Evolutionary conservation across 2,113 vertebrate genomes (phyloP), one percentile per base, ranked within the genome.

Genomic region (Nothocercus julius): DNA sequence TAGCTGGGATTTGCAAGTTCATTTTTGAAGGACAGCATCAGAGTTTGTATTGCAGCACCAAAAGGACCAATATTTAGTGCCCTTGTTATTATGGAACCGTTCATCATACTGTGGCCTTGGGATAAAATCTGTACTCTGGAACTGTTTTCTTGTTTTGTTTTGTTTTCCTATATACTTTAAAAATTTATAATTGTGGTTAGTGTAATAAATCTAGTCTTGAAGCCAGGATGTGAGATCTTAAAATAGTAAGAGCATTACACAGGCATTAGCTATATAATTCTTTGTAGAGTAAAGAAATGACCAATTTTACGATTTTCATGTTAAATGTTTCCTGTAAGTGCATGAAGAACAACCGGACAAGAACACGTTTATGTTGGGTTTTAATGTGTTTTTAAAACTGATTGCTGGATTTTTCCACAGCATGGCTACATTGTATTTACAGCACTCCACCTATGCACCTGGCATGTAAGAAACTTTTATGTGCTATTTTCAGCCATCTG

Each of bases 31-130:
- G 73, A 53, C 72, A 56, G 34, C 69, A 38, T 95, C 82, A 92
- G 86, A 95, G 96, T 74, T 95, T 95, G 79, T 97, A 87, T 96
- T 97, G 85, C 92, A 96, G 49, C 93, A 93, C 90, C 91, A 79
- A 90, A 92, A 18, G 59, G 85, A 97, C 97, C 96, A 96, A 86
- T 96, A 82, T 96, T 96, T 89, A 54, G 28, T 95, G 75, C 53
- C 70, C 85, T 96, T 89, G 63, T 54, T 58, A 95, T 20, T 72
- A 84, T 93, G 80, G n/a, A 96, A 81, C 92, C 32, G 64, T 75
- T 96, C 30, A 85, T 96, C 63, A 95, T 92, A 73, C 51, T 80
- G 95, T 97, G 97, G 94, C 94, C 95, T 97, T 97, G 90, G 66
- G 88, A 94, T 95, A 96, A 94, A 90, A 94, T 97, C 88, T 27